Evolutionary conservation across 2,888 invertebrate species (phyloP).

Genomic region (Cheilosia urbana): DNA sequence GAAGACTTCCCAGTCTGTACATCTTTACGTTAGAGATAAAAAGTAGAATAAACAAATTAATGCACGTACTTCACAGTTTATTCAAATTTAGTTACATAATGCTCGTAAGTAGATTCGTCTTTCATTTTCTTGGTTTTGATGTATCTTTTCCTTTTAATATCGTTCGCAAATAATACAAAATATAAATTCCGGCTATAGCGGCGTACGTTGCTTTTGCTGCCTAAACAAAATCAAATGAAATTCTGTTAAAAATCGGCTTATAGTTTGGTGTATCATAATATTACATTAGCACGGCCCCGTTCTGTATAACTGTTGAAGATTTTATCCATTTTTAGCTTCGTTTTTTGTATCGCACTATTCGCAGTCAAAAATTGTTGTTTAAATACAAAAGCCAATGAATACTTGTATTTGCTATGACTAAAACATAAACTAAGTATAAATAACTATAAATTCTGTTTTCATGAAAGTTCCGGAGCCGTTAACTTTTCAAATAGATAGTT

Average conservation of each 20-base stretch:
- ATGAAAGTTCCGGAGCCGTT: not conserved
- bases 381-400: too few relatives aligned
- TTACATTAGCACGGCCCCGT: conserved; percentile 35
- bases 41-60: too few relatives aligned
- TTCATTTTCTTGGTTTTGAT: not conserved
- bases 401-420: too few relatives aligned
- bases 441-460: too few relatives aligned
- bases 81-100: too few relatives aligned
- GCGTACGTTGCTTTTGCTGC: conserved; percentile 36
- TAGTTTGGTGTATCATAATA: too few relatives aligned
- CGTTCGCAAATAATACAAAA: conserved; percentile 2
- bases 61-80: too few relatives aligned
- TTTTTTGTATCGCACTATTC: not conserved
- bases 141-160: not conserved
- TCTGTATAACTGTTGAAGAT: conserved; percentile 20
- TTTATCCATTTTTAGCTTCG: conserved; percentile 18
- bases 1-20: too few relatives aligned
- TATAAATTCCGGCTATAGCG: not conserved
- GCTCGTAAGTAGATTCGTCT: not conserved
- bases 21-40: too few relatives aligned
- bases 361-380: too few relatives aligned
- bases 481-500: too few relatives aligned
- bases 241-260: not conserved
- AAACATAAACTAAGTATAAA: too few relatives aligned
- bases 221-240: not conserved